Evolutionary conservation across 2,113 vertebrate species (phyloP), one percentile per base, ranked within the genome.

Genomic region (Podocnemis expansa): DNA sequence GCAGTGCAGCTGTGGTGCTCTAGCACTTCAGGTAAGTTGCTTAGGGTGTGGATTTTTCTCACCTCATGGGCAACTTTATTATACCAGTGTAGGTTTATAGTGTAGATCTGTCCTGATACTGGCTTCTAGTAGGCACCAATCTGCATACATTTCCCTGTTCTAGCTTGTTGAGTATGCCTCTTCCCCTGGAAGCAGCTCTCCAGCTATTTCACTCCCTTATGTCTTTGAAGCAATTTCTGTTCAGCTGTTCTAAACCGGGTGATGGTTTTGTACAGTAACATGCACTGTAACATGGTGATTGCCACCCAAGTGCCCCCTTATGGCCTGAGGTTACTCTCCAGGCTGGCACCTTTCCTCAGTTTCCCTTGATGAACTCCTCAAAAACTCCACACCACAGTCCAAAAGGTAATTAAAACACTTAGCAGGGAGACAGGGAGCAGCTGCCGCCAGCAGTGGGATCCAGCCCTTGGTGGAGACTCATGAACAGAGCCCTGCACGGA

Each of bases 141-240:
- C 38, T 41, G 22, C 41, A 38, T 63, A 29, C 60, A 73, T 45
- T 70, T 63, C 5, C 84, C 16, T 2, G 73, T 31, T 76, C 12
- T 63, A 79, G 78, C 25, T 49, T 2, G 2, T 5, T 6, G 10
- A 10, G 8, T n/a, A 29, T 22, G 3, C 4, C 29, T 49, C 24
- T 82, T 3, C 52, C 8, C 5, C 67, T 0, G 4, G 21, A 41
- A n/a, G 60, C 27, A 24, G 7, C 17, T 6, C 12, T 78, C 19
- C n/a, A 78, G 60, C 21, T 84, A 8, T n/a, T 43, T 27, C 11
- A 13, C 10, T 43, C 70, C 24, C 43, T 38, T 25, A 8, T 17
- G 60, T 67, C 60, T 67, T 67, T 75, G 41, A 75, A 38, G 38
- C 8, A 43, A 13, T 8, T 75, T 75, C 38, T 41, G 38, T 21